Base-by-base conservation (phyloP, 1,140 invertebrate genomes). In the Bemisia tabaci region DNA sequence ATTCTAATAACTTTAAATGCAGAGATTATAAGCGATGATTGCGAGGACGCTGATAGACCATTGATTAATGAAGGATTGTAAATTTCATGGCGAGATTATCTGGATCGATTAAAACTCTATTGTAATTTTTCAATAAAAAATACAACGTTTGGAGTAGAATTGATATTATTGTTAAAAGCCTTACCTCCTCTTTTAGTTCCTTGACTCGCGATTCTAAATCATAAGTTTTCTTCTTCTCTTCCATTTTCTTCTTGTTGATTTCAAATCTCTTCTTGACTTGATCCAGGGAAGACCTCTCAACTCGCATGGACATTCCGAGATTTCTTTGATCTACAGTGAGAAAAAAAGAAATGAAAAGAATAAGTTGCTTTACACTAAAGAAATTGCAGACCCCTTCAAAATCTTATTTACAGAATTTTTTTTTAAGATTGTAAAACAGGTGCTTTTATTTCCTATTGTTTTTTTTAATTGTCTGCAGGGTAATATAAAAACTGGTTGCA, bases 241-340 rank as follows among this genome's bases (percentile, higher is more conserved):
- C 94, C 73, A 89, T 79, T 81, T 98, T 97, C 71, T 90, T 89
- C 78, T 97, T 97, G 74, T 97, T 97, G 33, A 86, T 72, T 73
- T 93, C 89, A 82, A 98, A 97, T 72, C 95, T 80, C 73, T 92
- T 89, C 79, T 94, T 97, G 22, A 97, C 94, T 79, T 98, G 94
- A 69, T 98, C 95, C 62, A 99, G 80, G 24, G 90, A 87, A 67
- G 95, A 98, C 71, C 95, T 82, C 79, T 99, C 95, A 64, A 99
- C 90, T 79, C 94, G 91, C 97, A 99, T 99, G 12, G 95, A 98
- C 95, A 98, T 99, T 23, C 97, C 97, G 75, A 98, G 80, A 83
- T 98, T 98, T 69, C 95, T 82, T 80, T 99, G 96, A 88, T 99
- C 87, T 89, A 68, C 67, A 75, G 73, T 70, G 60, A 65, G 75